These are phyloP conservation scores for Polymixis flavicincta DNA, from an alignment of 2,888 invertebrate species.

Conservation along the genomic window DNA sequence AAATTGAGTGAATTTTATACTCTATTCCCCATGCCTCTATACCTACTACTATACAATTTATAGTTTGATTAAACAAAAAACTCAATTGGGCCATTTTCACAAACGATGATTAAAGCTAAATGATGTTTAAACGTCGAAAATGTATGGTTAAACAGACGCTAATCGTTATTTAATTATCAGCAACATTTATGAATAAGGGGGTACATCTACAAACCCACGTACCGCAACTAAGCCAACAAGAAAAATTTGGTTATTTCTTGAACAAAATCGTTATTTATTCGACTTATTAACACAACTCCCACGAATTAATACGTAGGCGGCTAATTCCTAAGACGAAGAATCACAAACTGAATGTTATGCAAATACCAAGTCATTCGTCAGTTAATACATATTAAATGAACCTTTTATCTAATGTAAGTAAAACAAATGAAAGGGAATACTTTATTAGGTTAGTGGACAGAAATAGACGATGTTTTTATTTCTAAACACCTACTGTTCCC, in stretches of 20 bases:
- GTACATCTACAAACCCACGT: slow-evolving; percentile 6
- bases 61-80: background rate
- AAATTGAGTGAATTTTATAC: too few species aligned
- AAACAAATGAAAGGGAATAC: slow-evolving; percentile 38
- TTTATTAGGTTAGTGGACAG: slow-evolving; percentile 5
- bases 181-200: too few species aligned
- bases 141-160: too few species aligned
- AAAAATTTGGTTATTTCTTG: slow-evolving; percentile 8
- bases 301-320: slow-evolving; percentile 20
- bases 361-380: slow-evolving; percentile 28
- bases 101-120: too few species aligned
- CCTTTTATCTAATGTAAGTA: slow-evolving; percentile 30
- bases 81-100: too few species aligned
- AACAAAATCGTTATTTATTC: slow-evolving; percentile 20
- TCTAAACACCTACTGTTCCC: too few species aligned
- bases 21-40: too few species aligned
- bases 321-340: slow-evolving; percentile 6
- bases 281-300: slow-evolving; percentile 12
- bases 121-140: too few species aligned
- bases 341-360: slow-evolving; percentile 12
- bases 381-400: slow-evolving; percentile 37
- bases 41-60: background rate
- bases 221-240: background rate
- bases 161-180: too few species aligned
- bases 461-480: slow-evolving; percentile 1